Conservation (phyloP, 2,888 invertebrate genomes). For the Eugnorisma glareosa region DNA sequence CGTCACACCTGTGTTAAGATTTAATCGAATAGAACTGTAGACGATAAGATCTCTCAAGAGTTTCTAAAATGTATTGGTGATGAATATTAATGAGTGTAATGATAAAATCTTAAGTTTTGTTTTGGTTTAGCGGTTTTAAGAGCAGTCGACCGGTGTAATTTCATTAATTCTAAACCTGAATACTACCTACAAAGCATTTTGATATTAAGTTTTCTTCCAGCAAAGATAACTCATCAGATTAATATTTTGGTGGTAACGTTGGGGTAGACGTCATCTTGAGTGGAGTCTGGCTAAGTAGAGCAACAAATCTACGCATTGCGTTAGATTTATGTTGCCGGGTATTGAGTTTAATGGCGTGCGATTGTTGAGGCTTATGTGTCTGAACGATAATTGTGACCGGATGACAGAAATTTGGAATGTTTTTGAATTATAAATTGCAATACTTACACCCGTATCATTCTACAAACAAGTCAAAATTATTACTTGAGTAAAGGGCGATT, state of each 20-base stretch:
- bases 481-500: too few relatives aligned
- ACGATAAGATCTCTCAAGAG: constrained; percentile 24
- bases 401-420: too few relatives aligned
- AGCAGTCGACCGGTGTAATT: neutral
- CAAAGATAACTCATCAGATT: neutral
- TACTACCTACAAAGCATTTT: neutral
- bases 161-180: neutral
- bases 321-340: neutral
- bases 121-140: neutral
- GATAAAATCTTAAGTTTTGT: constrained; percentile 2
- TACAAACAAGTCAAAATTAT: too few relatives aligned
- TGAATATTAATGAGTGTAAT: constrained; percentile 22
- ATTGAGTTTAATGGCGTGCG: neutral
- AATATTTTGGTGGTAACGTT: neutral
- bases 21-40: constrained; percentile 22
- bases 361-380: neutral
- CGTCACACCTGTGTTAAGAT: constrained; percentile 22
- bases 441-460: too few relatives aligned
- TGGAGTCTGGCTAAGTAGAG: neutral
- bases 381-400: too few relatives aligned
- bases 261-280: neutral
- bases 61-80: constrained; percentile 17
- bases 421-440: too few relatives aligned
- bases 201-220: neutral
- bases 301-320: too few relatives aligned